A percentile compares a stretch with the other conserved stretches of the same genome.
These are phyloP conservation scores for Drosophila sturtevanti DNA, from an alignment of 1,140 invertebrate genomes.

Conservation along the genomic window DNA sequence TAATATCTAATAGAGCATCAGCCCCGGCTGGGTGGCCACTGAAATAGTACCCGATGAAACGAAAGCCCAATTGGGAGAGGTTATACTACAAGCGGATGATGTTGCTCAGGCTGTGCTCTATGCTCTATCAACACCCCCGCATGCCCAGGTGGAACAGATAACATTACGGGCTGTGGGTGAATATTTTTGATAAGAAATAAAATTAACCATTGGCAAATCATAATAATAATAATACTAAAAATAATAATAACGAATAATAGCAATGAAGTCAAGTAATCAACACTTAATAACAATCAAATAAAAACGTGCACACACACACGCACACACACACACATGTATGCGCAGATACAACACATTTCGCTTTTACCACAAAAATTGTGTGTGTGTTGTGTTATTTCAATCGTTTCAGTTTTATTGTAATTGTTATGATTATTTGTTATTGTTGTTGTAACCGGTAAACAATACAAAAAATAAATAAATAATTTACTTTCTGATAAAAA, in stretches of 20 bases:
- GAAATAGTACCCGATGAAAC: conserved; percentile 83
- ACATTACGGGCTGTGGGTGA: conserved; percentile 80
- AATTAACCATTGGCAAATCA: background rate
- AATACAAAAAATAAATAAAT: conserved; percentile 53
- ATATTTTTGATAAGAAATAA: conserved; percentile 53
- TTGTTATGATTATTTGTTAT: conserved; percentile 50
- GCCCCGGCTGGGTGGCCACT: conserved; percentile 86
- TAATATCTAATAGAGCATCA: conserved; percentile 83
- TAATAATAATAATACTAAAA: conserved; percentile 7
- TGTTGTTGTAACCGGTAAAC: conserved; percentile 26
- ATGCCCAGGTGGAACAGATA: conserved; percentile 85
- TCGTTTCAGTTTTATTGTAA: conserved; percentile 62
- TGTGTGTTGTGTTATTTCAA: conserved; percentile 5
- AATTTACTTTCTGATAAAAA: conserved; percentile 46
- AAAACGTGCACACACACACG: conserved; percentile 16
- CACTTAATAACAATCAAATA: conserved; percentile 62
- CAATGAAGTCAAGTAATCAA: conserved; percentile 43
- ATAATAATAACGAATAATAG: conserved; percentile 22
- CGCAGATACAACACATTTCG: background rate
- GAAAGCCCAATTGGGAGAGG: conserved; percentile 60
- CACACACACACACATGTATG: background rate
- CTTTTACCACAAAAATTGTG: conserved; percentile 34
- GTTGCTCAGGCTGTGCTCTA: conserved; percentile 85
- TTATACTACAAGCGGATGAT: conserved; percentile 82
- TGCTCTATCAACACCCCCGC: conserved; percentile 84